phyloP scores from a whole-genome alignment of 2,113 vertebrate genomes.

The Poicephalus meyeri region DNA sequence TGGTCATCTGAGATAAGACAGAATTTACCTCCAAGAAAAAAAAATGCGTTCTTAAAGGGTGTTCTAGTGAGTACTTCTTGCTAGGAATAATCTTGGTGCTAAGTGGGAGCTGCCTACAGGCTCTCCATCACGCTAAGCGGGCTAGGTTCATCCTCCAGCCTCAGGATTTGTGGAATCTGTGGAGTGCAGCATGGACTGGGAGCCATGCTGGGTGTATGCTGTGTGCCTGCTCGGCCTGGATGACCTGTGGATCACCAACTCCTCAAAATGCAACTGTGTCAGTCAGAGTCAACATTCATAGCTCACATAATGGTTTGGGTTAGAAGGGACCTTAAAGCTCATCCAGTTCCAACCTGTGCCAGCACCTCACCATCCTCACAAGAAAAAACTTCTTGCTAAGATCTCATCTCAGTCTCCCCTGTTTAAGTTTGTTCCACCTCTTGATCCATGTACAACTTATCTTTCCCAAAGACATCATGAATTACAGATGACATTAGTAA shows the following conservation, averaged over 20 bases:
- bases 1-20: accelerated
- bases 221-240: neutral
- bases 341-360: neutral
- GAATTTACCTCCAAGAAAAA: neutral
- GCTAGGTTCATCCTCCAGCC: neutral
- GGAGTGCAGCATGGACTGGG: neutral
- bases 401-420: neutral
- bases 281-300: neutral
- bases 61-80: neutral
- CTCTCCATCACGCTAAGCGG: no score
- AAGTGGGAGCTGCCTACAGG: neutral
- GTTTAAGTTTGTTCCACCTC: neutral
- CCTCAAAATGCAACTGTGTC: accelerated
- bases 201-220: neutral
- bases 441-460: neutral
- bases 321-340: neutral
- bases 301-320: neutral
- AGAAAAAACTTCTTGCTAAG: neutral
- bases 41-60: neutral
- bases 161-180: neutral
- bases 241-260: neutral
- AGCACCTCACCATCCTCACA: neutral
- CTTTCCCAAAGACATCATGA: neutral
- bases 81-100: accelerated
- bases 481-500: neutral